Conservation (phyloP, 2,113 vertebrate species). For the Rana temporaria region DNA sequence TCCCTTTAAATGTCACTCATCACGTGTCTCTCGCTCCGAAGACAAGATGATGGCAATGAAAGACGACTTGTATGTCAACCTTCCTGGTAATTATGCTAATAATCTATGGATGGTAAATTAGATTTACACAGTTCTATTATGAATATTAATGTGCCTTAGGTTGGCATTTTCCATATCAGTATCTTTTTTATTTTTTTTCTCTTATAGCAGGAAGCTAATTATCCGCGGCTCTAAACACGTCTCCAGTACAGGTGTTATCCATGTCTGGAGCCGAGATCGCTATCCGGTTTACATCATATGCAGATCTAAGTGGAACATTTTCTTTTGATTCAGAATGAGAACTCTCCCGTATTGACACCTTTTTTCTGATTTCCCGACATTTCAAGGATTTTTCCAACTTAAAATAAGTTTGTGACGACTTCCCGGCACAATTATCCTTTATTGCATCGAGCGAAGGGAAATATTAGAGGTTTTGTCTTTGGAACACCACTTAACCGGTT, state of each 20-base stretch:
- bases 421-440: too few species aligned
- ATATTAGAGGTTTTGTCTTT: too few species aligned
- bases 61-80: constrained; percentile 16
- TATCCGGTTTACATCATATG: background rate
- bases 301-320: background rate
- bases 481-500: too few species aligned
- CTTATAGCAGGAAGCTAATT: background rate
- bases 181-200: background rate
- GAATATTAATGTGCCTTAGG: background rate
- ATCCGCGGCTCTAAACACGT: background rate
- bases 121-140: background rate
- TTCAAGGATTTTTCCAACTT: background rate
- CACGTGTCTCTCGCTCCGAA: background rate
- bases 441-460: too few species aligned
- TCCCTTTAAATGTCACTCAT: background rate
- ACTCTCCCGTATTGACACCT: background rate
- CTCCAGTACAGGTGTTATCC: background rate
- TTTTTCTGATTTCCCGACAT: background rate
- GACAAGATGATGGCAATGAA: background rate
- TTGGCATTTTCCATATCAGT: constrained; percentile 21
- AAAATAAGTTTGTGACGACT: background rate
- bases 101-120: background rate
- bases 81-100: constrained; percentile 19
- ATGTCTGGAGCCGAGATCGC: constrained; percentile 6
- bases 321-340: background rate